Evolutionary conservation across 53 echinoderm and acorn worm species (phyloP).

Genomic region (Echinometra lucunter): DNA sequence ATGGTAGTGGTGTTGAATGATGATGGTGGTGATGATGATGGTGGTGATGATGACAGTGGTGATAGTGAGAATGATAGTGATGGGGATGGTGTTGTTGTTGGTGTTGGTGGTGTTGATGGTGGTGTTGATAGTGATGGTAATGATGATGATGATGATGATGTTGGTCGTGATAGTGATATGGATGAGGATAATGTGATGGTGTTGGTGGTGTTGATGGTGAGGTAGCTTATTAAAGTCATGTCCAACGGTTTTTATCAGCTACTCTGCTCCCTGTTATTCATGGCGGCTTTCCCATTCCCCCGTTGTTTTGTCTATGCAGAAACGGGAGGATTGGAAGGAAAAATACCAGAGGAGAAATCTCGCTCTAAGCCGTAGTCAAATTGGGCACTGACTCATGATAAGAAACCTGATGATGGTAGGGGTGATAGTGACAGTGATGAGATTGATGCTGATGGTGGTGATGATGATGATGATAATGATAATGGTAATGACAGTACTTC

Average conservation of each 20-base stretch:
- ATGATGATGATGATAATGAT: neutral
- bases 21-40: conserved; percentile 1
- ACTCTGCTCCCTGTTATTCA: no score
- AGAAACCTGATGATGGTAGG: no score
- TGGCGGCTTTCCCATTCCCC: no score
- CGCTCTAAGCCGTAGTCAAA: no score
- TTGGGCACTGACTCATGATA: no score
- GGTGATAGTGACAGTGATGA: no score
- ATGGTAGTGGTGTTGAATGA: neutral
- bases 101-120: conserved; percentile 24
- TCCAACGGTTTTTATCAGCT: no score
- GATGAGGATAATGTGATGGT: conserved; percentile 3
- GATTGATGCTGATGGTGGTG: conserved; percentile 39
- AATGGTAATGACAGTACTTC: neutral
- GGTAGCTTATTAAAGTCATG: no score
- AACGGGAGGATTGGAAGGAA: no score
- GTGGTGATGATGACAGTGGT: neutral
- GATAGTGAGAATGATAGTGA: neutral
- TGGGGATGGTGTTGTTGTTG: neutral
- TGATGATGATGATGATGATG: conserved; percentile 49
- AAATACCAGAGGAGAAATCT: no score
- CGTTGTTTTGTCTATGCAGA: no score
- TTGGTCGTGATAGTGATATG: neutral
- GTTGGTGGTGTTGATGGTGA: conserved; percentile 63
- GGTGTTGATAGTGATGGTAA: conserved; percentile 52